Percentiles rank a stretch among this genome's conserved stretches.
Conservation (phyloP, 2,113 vertebrate genomes). For the Etheostoma spectabile region DNA sequence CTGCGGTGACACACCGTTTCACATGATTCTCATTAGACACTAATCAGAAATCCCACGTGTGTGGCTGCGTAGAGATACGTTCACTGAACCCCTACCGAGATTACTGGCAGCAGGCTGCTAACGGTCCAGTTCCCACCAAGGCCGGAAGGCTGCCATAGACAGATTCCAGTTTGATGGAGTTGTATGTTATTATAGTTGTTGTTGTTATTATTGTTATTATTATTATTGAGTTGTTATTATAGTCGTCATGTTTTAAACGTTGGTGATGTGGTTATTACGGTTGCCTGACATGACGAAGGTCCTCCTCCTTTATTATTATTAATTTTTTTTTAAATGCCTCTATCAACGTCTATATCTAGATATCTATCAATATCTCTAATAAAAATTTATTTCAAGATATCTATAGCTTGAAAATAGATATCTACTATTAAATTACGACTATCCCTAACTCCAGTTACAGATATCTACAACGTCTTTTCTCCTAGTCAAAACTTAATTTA, state of each 20-base stretch:
- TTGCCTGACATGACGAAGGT: background rate
- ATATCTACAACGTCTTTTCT: no score
- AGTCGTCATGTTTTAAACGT: background rate
- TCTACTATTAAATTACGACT: no score
- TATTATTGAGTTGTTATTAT: no score
- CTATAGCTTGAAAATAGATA: no score
- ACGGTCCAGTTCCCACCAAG: slow-evolving; percentile 14
- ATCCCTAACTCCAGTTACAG: no score
- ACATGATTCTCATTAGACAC: background rate
- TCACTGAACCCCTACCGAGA: background rate
- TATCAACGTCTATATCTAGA: no score
- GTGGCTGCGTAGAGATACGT: background rate
- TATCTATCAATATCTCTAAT: no score
- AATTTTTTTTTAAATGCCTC: no score
- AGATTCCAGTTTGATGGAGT: background rate
- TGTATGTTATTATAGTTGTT: background rate
- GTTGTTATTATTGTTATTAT: no score
- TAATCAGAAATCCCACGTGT: background rate
- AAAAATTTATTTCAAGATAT: no score
- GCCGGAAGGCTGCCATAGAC: slow-evolving; percentile 13
- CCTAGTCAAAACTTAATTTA: no score
- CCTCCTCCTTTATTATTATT: background rate
- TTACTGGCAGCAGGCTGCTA: slow-evolving; percentile 50
- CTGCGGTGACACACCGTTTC: background rate
- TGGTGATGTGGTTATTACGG: background rate